Base-by-base conservation (phyloP, 1,140 invertebrate genomes). In the Acromyrmex charruanus region DNA sequence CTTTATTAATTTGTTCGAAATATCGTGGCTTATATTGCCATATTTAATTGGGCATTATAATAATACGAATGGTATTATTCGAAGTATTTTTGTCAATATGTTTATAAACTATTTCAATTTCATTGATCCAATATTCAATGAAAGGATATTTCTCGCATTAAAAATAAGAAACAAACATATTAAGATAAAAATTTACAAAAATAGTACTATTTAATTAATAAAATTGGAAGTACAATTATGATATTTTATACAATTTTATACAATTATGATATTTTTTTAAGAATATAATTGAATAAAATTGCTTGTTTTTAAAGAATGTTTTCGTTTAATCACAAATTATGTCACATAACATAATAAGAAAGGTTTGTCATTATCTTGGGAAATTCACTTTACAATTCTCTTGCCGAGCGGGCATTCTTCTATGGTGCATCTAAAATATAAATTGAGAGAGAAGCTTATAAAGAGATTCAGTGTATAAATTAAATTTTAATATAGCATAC, bases 41-140 rank as follows among this genome's bases (percentile, higher is more conserved):
- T 68, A 53, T 89, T 81, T 66, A 59, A 59, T 44, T 44, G 21
- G 3, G 12, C 61, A n/a, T 55, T 69, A 9, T 35, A 21, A n/a
- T 35, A n/a, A 28, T 7, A 49, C 39, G 63, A 72, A 77, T 82
- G 28, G 31, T 21, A 79, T 74, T 71, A 77, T 66, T 66, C 49
- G 18, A 79, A 82, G 5, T 79, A 53, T 87, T 68, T 63, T 63
- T 75, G 58, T 87, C 65, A 65, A 75, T 61, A 44, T 6, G 31
- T 65, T 71, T 21, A 58, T 71, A 88, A 89, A 74, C 65, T 61
- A 49, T 53, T 85, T 85, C 21, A 31, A 72, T 55, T 25, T 14
- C 2, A 21, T 12, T 39, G 9, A 9, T 69, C 14, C n/a, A 49
- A 14, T 7, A 9, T 69, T 12, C n/a, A 69, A 14, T 16, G 6